These are phyloP conservation scores for Passer montanus DNA, from an alignment of 2,113 vertebrate genomes.

Conservation along the genomic window DNA sequence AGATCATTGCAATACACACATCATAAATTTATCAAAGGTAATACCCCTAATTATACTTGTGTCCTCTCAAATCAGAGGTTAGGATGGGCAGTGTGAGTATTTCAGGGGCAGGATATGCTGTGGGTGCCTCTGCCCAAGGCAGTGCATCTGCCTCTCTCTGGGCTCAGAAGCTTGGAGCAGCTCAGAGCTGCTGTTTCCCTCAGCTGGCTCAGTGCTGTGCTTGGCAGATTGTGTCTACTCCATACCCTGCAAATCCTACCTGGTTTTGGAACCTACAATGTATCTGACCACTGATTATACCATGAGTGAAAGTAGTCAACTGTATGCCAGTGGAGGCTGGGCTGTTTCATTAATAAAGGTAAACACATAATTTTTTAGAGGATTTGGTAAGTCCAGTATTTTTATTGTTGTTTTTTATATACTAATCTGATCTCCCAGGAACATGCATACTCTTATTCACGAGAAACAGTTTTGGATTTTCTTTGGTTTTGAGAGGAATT, in stretches of 20 bases:
- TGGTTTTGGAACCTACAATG: neutral
- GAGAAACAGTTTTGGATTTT: neutral
- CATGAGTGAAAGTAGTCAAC: neutral
- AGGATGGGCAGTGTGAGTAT: neutral
- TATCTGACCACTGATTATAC: neutral
- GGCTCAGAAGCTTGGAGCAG: neutral
- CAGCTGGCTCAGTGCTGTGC: neutral
- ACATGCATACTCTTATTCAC: neutral
- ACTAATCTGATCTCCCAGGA: neutral
- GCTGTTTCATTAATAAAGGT: neutral
- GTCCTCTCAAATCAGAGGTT: neutral
- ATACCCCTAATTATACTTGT: neutral
- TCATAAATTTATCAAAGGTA: neutral
- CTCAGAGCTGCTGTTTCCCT: neutral
- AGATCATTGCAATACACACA: neutral
- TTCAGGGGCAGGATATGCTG: neutral
- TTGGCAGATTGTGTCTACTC: neutral
- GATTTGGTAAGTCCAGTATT: neutral
- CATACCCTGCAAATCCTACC: neutral
- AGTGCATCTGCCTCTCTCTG: neutral
- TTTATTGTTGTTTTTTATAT: neutral
- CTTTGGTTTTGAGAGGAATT: neutral
- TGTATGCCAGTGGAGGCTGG: neutral
- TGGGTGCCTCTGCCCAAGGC: neutral
- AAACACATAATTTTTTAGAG: neutral